A percentile compares a stretch with the other conserved stretches of the same genome.
phyloP scores from a whole-genome alignment of 1,140 invertebrate genomes.

The Leptinotarsa lineolata region DNA sequence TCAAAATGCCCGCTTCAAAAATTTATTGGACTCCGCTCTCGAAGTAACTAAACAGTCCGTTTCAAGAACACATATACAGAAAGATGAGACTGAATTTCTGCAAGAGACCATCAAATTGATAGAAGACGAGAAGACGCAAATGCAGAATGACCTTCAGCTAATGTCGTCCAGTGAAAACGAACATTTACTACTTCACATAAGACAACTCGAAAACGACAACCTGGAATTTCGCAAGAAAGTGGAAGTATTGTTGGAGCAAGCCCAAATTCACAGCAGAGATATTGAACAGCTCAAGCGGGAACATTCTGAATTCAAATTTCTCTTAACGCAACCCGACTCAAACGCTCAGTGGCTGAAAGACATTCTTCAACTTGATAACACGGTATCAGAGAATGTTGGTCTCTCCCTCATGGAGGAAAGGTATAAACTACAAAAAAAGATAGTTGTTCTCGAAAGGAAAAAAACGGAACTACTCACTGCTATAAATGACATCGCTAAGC shows the following conservation, averaged over 20 bases:
- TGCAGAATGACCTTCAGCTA: slow-evolving; percentile 31
- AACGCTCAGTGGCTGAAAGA: slow-evolving; percentile 34
- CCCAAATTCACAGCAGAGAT: slow-evolving; percentile 25
- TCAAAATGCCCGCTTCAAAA: slow-evolving; percentile 36
- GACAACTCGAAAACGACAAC: slow-evolving; percentile 12
- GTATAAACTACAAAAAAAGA: slow-evolving; percentile 31
- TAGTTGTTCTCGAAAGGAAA: slow-evolving; percentile 36
- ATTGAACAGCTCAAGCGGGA: slow-evolving; percentile 32
- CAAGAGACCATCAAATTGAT: slow-evolving; percentile 31
- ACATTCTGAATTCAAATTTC: slow-evolving; percentile 39
- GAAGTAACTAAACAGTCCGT: slow-evolving; percentile 25
- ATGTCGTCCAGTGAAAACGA: slow-evolving; percentile 20
- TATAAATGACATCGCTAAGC: slow-evolving; percentile 30
- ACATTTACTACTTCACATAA: not conserved
- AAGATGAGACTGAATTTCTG: slow-evolving; percentile 28
- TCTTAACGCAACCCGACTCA: slow-evolving; percentile 33
- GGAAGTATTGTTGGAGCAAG: slow-evolving; percentile 26
- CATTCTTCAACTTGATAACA: slow-evolving; percentile 32
- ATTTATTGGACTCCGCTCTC: slow-evolving; percentile 32
- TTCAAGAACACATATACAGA: slow-evolving; percentile 20
- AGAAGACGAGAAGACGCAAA: slow-evolving; percentile 31
- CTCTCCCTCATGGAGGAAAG: slow-evolving; percentile 28
- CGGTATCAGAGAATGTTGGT: slow-evolving; percentile 7
- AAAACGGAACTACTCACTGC: slow-evolving; percentile 36
- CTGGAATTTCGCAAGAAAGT: slow-evolving; percentile 20